Evolutionary conservation across 53 echinoderm and acorn worm genomes (phyloP), one percentile per base, ranked within the genome.

Genomic region (Antedon mediterranea): DNA sequence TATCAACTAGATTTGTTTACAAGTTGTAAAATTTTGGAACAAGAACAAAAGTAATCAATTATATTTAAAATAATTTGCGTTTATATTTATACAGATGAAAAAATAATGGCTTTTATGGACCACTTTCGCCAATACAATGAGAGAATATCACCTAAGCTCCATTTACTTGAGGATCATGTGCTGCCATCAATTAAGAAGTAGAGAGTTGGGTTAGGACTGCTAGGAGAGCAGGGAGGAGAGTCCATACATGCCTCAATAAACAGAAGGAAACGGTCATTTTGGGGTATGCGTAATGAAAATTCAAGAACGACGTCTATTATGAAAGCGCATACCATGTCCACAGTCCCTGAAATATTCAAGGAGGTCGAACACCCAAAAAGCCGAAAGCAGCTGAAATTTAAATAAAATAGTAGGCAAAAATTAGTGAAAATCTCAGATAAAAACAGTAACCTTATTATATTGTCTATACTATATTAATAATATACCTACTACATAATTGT

Each of bases 51-150:
- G n/a, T n/a, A n/a, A n/a, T n/a, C n/a, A n/a, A n/a, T n/a, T n/a
- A n/a, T n/a, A n/a, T n/a, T n/a, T n/a, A n/a, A 37, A 37, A 4
- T 37, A 37, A 37, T 6, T 11, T 6, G 37, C 37, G 11, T 37
- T 37, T 37, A 37, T 37, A 37, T 6, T n/a, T n/a, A n/a, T n/a
- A n/a, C n/a, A n/a, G n/a, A n/a, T n/a, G n/a, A n/a, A n/a, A n/a
- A 37, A 11, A 37, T 37, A 37, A 37, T 6, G 11, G 4, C 37
- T 6, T 37, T 37, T 11, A 37, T 37, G 37, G 74, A 43, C 30
- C 30, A 23, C 7, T 81, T 44, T 57, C 73, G 75, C 18, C n/a
- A 75, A 43, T 43, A 43, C 11, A 74, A 74, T 1, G 74, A 81
- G 41, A 43, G 74, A 43, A 75, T 41, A 0, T 15, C 57, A 23